Conservation (phyloP, 1,140 invertebrate genomes). For the Bombus vancouverensis region DNA sequence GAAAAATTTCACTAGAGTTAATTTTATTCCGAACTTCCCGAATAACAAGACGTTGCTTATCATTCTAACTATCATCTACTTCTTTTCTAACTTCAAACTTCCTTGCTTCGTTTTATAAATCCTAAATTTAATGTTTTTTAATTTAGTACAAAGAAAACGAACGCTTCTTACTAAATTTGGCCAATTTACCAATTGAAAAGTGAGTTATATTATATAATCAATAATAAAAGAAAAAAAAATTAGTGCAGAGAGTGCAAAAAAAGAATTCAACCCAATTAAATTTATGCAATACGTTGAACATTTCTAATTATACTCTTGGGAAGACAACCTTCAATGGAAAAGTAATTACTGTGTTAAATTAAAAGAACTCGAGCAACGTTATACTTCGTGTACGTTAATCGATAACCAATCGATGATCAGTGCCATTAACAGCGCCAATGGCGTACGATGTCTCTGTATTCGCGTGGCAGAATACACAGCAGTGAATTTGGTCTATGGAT, state of each 20-base stretch:
- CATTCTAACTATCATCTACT: no score
- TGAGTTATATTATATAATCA: background rate
- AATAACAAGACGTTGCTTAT: no score
- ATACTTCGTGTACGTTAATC: background rate
- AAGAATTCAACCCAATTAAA: background rate
- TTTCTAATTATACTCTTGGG: background rate
- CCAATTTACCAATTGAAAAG: background rate
- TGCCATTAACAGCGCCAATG: background rate
- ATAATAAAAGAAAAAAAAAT: background rate
- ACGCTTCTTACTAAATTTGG: background rate
- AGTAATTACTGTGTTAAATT: background rate
- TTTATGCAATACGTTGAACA: background rate
- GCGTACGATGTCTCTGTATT: background rate
- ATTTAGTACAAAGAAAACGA: no score
- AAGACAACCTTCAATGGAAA: background rate
- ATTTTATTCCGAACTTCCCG: no score
- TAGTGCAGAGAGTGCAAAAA: background rate
- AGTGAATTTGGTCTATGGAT: background rate
- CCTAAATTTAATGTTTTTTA: background rate
- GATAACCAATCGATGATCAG: constrained; percentile 9
- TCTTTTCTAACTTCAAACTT: background rate
- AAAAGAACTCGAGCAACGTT: background rate
- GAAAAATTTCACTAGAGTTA: background rate
- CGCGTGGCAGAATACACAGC: background rate
- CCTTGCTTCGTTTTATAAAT: background rate